phyloP scores from a whole-genome alignment of 2,888 invertebrate species.

The Nomada ruficornis region DNA sequence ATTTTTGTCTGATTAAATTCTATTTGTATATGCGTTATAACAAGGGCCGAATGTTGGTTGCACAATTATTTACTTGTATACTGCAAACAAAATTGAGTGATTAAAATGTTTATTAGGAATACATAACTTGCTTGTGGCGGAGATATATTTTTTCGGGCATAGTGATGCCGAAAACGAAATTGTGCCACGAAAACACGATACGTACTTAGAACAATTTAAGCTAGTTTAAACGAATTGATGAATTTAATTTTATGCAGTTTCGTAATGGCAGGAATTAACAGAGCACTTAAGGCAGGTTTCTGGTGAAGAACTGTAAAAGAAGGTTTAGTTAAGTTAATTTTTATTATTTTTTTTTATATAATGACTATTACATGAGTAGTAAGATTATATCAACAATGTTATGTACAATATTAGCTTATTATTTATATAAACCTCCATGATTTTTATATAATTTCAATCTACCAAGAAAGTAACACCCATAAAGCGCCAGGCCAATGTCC shows the following conservation, averaged over 20 bases:
- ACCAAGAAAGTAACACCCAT: conserved; percentile 71
- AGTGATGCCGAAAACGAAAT: not conserved
- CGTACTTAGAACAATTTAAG: not conserved
- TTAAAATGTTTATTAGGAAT: conserved; percentile 18
- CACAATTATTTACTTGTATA: conserved; percentile 12
- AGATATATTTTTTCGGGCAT: not conserved
- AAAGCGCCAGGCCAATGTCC: conserved; percentile 59
- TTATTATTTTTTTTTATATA: conserved; percentile 77
- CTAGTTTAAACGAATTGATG: not conserved
- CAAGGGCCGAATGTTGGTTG: not conserved
- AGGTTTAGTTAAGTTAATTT: conserved; percentile 77
- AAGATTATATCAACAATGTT: conserved; percentile 82
- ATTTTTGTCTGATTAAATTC: conserved; percentile 1
- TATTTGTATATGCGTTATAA: not conserved
- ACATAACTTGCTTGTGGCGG: not conserved
- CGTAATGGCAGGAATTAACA: not conserved
- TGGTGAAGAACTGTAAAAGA: conserved; percentile 5
- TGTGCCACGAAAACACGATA: not conserved
- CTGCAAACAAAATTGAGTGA: not conserved
- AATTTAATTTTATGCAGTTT: not conserved
- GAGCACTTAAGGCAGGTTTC: conserved; percentile 14
- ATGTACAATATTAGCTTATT: conserved; percentile 78
- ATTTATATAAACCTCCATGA: conserved; percentile 62
- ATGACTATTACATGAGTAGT: conserved; percentile 81
- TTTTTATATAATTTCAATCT: conserved; percentile 73